These are phyloP conservation scores for Hydrozoanthus gracilis DNA, from an alignment of 92 coral and sea anemone species.

Conservation along the genomic window DNA sequence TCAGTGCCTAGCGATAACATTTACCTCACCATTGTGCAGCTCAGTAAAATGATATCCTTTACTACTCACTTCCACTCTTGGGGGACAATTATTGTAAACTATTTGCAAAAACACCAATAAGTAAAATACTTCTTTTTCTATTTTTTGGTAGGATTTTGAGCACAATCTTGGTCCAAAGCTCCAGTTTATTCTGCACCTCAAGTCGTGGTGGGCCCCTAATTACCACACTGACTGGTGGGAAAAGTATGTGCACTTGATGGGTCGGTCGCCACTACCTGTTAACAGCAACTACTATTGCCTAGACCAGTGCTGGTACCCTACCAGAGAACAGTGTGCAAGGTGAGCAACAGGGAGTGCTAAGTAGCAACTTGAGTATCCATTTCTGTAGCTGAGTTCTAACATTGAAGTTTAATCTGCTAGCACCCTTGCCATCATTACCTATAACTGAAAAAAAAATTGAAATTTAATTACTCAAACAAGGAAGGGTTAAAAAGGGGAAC, in stretches of 20 bases:
- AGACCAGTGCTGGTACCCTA: slow-evolving; percentile 97
- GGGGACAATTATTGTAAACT: too few relatives aligned
- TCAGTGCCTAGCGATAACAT: too few relatives aligned
- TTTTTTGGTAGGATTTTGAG: slow-evolving; percentile 79
- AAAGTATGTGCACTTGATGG: slow-evolving; percentile 95
- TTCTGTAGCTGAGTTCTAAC: neutral
- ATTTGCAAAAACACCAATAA: too few relatives aligned
- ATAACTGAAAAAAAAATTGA: too few relatives aligned
- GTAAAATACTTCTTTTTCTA: neutral
- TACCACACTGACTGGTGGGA: slow-evolving; percentile 99
- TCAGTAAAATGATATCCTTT: too few relatives aligned
- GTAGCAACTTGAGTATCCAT: neutral
- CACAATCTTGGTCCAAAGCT: slow-evolving; percentile 92
- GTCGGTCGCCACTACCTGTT: slow-evolving; percentile 84
- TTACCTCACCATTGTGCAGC: too few relatives aligned
- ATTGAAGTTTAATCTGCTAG: too few relatives aligned
- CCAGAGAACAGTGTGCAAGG: slow-evolving; percentile 89
- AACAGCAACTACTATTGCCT: slow-evolving; percentile 97
- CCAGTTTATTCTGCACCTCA: slow-evolving; percentile 87
- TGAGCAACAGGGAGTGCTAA: neutral
- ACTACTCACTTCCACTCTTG: too few relatives aligned
- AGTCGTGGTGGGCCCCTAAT: slow-evolving; percentile 97
- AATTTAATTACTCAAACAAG: too few relatives aligned
- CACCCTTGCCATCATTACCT: too few relatives aligned
- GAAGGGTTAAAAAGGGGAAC: too few relatives aligned